Evolutionary conservation across 2,888 invertebrate genomes (phyloP), one percentile per base, ranked within the genome.

Genomic region (Nomada hirtipes): DNA sequence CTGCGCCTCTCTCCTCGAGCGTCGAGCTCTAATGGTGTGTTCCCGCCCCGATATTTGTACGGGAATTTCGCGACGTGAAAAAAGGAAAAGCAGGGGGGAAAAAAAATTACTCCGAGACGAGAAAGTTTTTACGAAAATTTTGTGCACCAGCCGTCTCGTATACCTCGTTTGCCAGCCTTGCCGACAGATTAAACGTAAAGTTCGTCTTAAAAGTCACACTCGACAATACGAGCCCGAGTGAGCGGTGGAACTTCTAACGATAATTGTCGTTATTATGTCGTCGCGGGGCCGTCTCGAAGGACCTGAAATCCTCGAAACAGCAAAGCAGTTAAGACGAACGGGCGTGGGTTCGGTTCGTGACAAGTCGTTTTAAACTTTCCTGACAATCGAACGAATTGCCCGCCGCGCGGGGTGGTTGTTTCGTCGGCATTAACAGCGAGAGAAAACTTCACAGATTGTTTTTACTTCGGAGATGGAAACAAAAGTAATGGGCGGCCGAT

Each of bases 231-330:
- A 23, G 57, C 23, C 7, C 60, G 13, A 26, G 60, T 1, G 13
- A 13, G 60, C 29, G 23, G 10, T 57, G 13, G 67, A 79, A 84
- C 79, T 86, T 76, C 52, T 73, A 82, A 86, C 84, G 82, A 86
- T 82, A 86, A 86, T 82, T 82, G 76, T 86, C 82, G 78, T 86
- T 82, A 79, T 84, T 86, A 78, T 78, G 76, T 80, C 81, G 85
- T 70, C 60, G 42, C 65, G 53, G 18, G 55, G 42, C 52, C 59
- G 50, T 36, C 76, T 72, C 76, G 65, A 59, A 65, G 76, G 68
- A 72, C 76, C 47, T 71, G 55, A 47, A 64, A 61, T 83, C 72
- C 76, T 79, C 77, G 79, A 85, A 83, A 83, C 86, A 81, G 78
- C 67, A 52, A 26, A 63, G 64, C 78, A 50, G 80, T 81, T 83